phyloP scores from a whole-genome alignment of 2,797 vertebrate species.

The Lophotriccus pileatus region DNA sequence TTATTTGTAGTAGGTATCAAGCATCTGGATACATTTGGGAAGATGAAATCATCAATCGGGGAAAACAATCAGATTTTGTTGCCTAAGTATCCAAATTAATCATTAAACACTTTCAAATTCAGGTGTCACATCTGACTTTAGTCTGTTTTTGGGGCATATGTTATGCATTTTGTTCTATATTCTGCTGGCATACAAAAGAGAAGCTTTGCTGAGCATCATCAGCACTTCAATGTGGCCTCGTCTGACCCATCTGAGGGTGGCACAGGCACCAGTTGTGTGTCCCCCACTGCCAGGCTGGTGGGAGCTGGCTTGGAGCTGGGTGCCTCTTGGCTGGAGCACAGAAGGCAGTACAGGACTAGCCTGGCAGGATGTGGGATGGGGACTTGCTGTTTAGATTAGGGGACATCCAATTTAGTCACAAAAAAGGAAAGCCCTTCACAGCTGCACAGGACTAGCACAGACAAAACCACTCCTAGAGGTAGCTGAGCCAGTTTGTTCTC shows the following conservation, averaged over 20 bases:
- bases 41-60: neutral
- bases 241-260: neutral
- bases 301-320: fast-evolving
- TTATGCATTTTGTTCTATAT: neutral
- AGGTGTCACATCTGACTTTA: neutral
- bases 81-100: neutral
- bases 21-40: neutral
- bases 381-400: fast-evolving
- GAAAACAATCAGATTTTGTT: neutral
- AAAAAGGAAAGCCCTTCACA: neutral
- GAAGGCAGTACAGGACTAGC: neutral
- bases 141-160: fast-evolving
- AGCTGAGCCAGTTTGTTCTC: neutral
- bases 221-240: fast-evolving
- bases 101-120: neutral
- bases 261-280: fast-evolving
- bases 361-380: neutral
- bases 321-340: neutral
- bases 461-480: neutral
- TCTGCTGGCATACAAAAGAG: neutral
- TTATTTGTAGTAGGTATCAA: conserved; percentile 14
- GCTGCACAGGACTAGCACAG: fast-evolving
- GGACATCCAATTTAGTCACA: neutral
- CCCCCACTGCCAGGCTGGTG: fast-evolving
- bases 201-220: neutral